phyloP scores from a whole-genome alignment of 2,888 invertebrate species.

The Rhagophthalmus giganteus region DNA sequence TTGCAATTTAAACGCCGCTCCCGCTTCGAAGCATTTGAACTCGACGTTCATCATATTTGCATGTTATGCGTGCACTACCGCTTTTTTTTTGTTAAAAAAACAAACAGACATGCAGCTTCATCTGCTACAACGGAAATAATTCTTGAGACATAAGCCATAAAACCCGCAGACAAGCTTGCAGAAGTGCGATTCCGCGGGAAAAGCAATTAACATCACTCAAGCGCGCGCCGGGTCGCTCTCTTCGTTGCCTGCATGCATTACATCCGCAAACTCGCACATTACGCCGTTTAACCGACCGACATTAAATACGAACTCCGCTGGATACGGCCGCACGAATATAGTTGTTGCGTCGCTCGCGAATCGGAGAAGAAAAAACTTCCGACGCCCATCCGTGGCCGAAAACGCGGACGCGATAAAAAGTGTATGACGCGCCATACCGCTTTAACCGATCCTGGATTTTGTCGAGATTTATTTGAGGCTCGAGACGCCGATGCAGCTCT shows the following conservation, averaged over 20 bases:
- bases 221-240: constrained; percentile 45
- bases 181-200: constrained; percentile 46
- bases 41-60: not conserved
- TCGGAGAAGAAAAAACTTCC: no score
- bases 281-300: constrained; percentile 43
- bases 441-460: no score
- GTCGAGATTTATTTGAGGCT: no score
- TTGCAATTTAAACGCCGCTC: not conserved
- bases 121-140: constrained; percentile 20
- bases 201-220: constrained; percentile 51
- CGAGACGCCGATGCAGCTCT: no score
- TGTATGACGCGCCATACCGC: no score
- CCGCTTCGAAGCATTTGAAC: not conserved
- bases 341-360: not conserved
- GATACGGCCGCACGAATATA: constrained; percentile 23
- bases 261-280: constrained; percentile 36
- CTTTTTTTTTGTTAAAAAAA: not conserved
- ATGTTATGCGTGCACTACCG: no score
- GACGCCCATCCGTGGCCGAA: no score
- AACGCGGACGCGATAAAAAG: no score
- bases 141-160: constrained; percentile 33
- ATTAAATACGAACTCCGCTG: constrained; percentile 42
- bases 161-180: constrained; percentile 38
- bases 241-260: constrained; percentile 44
- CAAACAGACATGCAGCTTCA: constrained; percentile 7